Conservation (phyloP, 92 coral and sea anemone genomes). For the Umimayanthus chanpuru region DNA sequence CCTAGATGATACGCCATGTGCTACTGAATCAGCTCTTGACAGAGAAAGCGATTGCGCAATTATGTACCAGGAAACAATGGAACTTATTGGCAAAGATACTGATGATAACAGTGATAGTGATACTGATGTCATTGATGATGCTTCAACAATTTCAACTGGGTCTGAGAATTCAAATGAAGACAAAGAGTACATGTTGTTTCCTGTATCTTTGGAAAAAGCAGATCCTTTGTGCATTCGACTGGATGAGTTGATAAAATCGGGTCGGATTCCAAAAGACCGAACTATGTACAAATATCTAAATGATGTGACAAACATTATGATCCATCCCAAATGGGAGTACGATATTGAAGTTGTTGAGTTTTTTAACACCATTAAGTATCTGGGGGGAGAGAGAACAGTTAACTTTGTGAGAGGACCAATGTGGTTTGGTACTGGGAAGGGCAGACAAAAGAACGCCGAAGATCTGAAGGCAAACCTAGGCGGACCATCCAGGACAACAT, state of each 20-base stretch:
- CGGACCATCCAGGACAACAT: slow-evolving; percentile 47
- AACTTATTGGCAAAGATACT: background rate
- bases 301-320: slow-evolving; percentile 12
- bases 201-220: slow-evolving; percentile 35
- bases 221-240: slow-evolving; percentile 42
- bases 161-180: background rate
- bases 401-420: slow-evolving; percentile 43
- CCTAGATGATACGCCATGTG: no score
- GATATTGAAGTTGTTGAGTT: slow-evolving; percentile 56
- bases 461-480: slow-evolving; percentile 53
- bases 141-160: no score
- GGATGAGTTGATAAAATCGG: slow-evolving; percentile 33
- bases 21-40: no score
- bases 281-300: background rate
- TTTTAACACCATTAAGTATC: slow-evolving; percentile 47
- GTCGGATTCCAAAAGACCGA: slow-evolving; percentile 45
- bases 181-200: slow-evolving; percentile 2
- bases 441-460: no score
- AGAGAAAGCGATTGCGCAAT: no score
- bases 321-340: slow-evolving; percentile 43
- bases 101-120: slow-evolving; percentile 32
- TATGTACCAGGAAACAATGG: no score
- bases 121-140: background rate
- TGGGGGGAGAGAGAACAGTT: slow-evolving; percentile 43
- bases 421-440: slow-evolving; percentile 37